Evolutionary conservation across 2,113 vertebrate species (phyloP).

Genomic region (Protobothrops mucrosquamatus): DNA sequence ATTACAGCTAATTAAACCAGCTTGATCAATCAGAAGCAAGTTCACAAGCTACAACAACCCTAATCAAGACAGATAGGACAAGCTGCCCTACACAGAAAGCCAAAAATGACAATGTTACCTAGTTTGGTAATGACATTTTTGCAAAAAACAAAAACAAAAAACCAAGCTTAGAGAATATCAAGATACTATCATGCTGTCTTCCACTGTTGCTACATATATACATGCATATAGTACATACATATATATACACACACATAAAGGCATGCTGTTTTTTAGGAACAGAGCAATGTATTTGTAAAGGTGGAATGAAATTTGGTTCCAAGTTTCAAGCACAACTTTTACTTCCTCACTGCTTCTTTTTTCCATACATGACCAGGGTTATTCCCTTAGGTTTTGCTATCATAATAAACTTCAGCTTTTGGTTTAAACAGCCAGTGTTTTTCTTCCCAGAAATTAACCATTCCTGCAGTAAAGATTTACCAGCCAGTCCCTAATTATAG

Average conservation of each 20-base stretch:
- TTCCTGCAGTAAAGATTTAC: not conserved
- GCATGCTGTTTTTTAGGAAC: not conserved
- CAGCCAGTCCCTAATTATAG: constrained; percentile 18
- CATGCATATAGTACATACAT: not conserved
- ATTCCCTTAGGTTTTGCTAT: not conserved
- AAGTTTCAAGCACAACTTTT: not conserved
- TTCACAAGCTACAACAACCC: not conserved
- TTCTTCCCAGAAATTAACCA: not conserved
- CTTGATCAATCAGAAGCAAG: not conserved
- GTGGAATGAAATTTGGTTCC: not conserved
- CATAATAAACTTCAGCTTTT: constrained; percentile 14
- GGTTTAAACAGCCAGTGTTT: not conserved
- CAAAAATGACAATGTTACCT: not conserved
- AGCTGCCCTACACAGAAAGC: not conserved
- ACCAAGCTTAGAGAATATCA: not conserved
- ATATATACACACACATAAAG: not conserved
- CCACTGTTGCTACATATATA: not conserved
- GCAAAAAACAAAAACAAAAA: not conserved
- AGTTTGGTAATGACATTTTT: not conserved
- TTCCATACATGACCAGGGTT: not conserved
- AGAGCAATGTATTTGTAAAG: rapidly evolving
- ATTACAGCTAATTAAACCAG: not conserved
- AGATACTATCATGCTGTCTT: not conserved
- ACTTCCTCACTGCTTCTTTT: not conserved
- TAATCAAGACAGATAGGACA: not conserved